phyloP scores from a whole-genome alignment of 1,140 invertebrate species.

The Drosophila eugracilis region DNA sequence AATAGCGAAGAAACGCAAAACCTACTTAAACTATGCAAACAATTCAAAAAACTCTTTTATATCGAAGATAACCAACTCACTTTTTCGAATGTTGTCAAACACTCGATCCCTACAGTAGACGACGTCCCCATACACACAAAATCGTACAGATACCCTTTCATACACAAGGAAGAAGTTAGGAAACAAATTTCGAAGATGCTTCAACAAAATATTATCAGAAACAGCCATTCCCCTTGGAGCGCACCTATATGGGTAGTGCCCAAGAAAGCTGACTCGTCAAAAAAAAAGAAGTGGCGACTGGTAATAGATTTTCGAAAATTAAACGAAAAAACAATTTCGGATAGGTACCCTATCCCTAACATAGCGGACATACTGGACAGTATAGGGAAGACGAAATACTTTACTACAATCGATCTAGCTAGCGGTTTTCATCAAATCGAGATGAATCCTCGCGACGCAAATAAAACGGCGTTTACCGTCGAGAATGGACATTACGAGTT shows the following conservation, averaged over 20 bases:
- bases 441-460: slow-evolving; percentile 5
- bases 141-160: slow-evolving; percentile 13
- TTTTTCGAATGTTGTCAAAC: slow-evolving; percentile 23
- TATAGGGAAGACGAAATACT: slow-evolving; percentile 20
- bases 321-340: slow-evolving; percentile 10
- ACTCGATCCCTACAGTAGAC: slow-evolving; percentile 6
- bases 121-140: slow-evolving; percentile 5
- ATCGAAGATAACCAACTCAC: slow-evolving; percentile 19
- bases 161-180: slow-evolving; percentile 17
- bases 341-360: slow-evolving; percentile 13
- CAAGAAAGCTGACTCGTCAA: slow-evolving; percentile 17
- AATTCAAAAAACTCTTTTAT: slow-evolving; percentile 26
- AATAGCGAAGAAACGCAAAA: slow-evolving; percentile 24
- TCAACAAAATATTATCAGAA: slow-evolving; percentile 3
- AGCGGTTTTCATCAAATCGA: slow-evolving; percentile 38
- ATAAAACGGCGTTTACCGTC: slow-evolving; percentile 14
- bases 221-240: slow-evolving; percentile 2
- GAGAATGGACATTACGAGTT: slow-evolving; percentile 15
- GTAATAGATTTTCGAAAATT: too few relatives aligned
- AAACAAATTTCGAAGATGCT: slow-evolving; percentile 19
- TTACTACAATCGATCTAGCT: slow-evolving; percentile 20
- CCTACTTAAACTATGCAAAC: slow-evolving; percentile 17
- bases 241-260: slow-evolving; percentile 11
- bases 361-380: slow-evolving; percentile 24
- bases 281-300: slow-evolving; percentile 22